Evolutionary conservation across 2,113 vertebrate genomes (phyloP).

Genomic region (Rhagologus leucostigma): DNA sequence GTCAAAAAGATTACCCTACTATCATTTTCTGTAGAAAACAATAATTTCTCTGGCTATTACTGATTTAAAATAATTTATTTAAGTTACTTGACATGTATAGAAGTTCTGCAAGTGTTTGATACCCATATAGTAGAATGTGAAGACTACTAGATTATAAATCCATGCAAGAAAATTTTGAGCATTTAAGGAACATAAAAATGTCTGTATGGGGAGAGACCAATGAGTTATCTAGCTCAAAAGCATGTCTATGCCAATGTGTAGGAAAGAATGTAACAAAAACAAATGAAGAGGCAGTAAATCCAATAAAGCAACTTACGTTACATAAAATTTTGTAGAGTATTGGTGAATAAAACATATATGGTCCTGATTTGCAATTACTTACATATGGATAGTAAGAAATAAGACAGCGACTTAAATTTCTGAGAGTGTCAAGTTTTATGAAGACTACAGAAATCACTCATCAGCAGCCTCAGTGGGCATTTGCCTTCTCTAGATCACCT

Average conservation of each 20-base stretch:
- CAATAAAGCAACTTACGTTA: background rate
- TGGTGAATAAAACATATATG: background rate
- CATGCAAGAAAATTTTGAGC: background rate
- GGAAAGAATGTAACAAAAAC: background rate
- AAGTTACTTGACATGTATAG: background rate
- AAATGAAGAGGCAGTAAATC: background rate
- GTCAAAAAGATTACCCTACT: background rate
- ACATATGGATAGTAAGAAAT: background rate
- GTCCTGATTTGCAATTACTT: background rate
- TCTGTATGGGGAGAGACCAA: background rate
- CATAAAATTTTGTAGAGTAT: background rate
- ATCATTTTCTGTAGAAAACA: background rate
- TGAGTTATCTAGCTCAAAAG: background rate
- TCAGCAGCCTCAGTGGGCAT: background rate
- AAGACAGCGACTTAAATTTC: background rate
- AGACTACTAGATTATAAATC: background rate
- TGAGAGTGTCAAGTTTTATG: background rate
- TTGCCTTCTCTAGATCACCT: background rate
- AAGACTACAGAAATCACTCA: background rate
- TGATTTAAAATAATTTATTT: background rate
- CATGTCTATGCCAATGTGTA: background rate
- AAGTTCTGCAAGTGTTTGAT: background rate
- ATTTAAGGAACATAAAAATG: background rate
- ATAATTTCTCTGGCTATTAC: background rate
- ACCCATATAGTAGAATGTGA: background rate